Evolutionary conservation across 35 echinoderm and acorn worm species (phyloP), one percentile per base, ranked within the genome.

Genomic region (Apostichopus japonicus): DNA sequence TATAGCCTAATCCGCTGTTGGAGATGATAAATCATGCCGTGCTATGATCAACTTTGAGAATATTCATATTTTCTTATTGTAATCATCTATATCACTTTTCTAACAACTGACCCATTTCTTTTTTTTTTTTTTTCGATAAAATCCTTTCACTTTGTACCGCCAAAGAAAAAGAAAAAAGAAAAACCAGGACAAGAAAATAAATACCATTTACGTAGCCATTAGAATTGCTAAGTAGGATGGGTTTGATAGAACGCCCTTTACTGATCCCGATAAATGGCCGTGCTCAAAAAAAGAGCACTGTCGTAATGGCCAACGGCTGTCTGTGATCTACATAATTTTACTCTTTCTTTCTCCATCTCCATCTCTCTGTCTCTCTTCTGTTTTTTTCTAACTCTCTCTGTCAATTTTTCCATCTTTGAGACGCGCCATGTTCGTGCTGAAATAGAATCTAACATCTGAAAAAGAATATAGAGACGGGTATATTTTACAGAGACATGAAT

Each of bases 401-500:
- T 84, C 81, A 84, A 84, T 84, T 57, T 75, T 84, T 84, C 81
- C 56, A 57, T 84, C 81, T 84, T 84, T 54, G 21, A 84, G 81
- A 84, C 81, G 81, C 54, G 53, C 54, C 21, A 84, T 84, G 81
- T 84, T 84, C 81, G 81, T 84, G 81, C 81, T 84, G 81, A 56
- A 84, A 84, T 54, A 57, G 23, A 58, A 84, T 57, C 53, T 57
- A 84, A 58, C 33, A 84, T 55, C 53, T 57, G 56, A 84, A 84
- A 84, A 84, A 58, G 81, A 84, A 84, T 84, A 84, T 53, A 84
- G 81, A 84, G 83, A 89, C 33, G 61, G 33, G 86, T 89, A 89
- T 89, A 89, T 89, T 89, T 89, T 89, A 89, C 63, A 14, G 86
- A 59, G 67, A 89, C 86, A 89, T 89, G 86, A 89, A 89, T 89